Evolutionary conservation across 1,140 invertebrate genomes (phyloP).

Genomic region (Cydia splendana): DNA sequence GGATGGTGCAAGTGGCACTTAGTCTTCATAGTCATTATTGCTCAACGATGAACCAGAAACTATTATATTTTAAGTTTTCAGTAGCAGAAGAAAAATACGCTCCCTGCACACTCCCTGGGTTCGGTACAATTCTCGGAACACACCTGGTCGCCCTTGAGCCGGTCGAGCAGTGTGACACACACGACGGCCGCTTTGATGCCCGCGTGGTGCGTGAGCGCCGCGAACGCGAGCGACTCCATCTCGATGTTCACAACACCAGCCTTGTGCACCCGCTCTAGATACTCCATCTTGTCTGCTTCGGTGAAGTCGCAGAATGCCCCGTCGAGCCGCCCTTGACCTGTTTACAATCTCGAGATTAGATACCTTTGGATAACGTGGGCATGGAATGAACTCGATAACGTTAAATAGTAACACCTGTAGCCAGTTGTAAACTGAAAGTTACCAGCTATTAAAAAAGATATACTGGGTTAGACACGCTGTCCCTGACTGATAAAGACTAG

Average conservation of each 20-base stretch:
- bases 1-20: too few relatives aligned
- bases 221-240: slow-evolving; percentile 97
- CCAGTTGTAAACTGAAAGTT: too few relatives aligned
- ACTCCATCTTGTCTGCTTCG: slow-evolving; percentile 94
- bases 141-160: slow-evolving; percentile 97
- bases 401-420: not conserved
- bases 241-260: slow-evolving; percentile 97
- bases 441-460: too few relatives aligned
- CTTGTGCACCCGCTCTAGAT: slow-evolving; percentile 88
- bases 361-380: not conserved
- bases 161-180: slow-evolving; percentile 96
- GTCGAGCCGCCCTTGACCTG: slow-evolving; percentile 94
- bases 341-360: slow-evolving; percentile 14
- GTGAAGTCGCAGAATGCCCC: slow-evolving; percentile 98
- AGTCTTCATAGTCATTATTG: too few relatives aligned
- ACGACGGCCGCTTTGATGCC: slow-evolving; percentile 95
- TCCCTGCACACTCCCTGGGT: too few relatives aligned
- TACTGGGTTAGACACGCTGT: too few relatives aligned
- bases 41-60: too few relatives aligned
- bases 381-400: not conserved
- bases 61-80: too few relatives aligned
- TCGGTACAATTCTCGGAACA: too few relatives aligned
- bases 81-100: too few relatives aligned
- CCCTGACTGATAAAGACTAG: not conserved
- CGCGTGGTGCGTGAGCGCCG: slow-evolving; percentile 96